Percentiles rank a stretch among this genome's conserved stretches.
These are phyloP conservation scores for Drosophila arawakana DNA, from an alignment of 1,140 invertebrate species.

Conservation along the genomic window DNA sequence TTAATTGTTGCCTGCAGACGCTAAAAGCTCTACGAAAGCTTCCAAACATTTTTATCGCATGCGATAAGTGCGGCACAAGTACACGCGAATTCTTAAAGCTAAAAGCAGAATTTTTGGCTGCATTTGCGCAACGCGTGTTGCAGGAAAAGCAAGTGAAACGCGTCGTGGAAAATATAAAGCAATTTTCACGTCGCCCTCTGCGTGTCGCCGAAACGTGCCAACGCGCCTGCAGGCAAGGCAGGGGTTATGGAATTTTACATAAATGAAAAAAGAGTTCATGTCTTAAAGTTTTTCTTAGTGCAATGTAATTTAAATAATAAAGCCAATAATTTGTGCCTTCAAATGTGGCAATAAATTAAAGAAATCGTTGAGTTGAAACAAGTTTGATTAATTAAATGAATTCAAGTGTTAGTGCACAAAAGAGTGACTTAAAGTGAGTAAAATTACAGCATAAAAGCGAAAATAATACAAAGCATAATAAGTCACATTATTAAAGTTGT, in stretches of 20 bases:
- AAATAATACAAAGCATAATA: not conserved
- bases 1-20: slow-evolving; percentile 27
- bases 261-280: slow-evolving; percentile 29
- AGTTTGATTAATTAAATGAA: not conserved
- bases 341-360: slow-evolving; percentile 3
- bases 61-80: slow-evolving; percentile 28
- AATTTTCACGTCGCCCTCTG: slow-evolving; percentile 12
- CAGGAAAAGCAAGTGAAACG: slow-evolving; percentile 62
- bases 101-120: slow-evolving; percentile 61
- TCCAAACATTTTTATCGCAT: slow-evolving; percentile 23
- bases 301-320: not conserved
- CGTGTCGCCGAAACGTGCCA: not conserved
- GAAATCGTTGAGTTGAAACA: not conserved
- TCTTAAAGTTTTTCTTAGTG: slow-evolving; percentile 1
- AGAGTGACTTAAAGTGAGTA: not conserved
- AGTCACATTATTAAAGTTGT: not conserved
- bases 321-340: not conserved
- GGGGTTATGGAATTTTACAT: not conserved
- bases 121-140: slow-evolving; percentile 73
- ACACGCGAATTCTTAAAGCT: slow-evolving; percentile 42
- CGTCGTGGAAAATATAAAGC: slow-evolving; percentile 40
- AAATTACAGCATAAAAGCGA: not conserved
- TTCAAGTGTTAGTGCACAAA: not conserved
- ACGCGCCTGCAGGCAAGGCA: not conserved
- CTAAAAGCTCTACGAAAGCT: slow-evolving; percentile 41